Percentiles rank a stretch among this genome's conserved stretches.
Conservation (phyloP, 2,888 invertebrate species). For the Siphlonurus alternatus region DNA sequence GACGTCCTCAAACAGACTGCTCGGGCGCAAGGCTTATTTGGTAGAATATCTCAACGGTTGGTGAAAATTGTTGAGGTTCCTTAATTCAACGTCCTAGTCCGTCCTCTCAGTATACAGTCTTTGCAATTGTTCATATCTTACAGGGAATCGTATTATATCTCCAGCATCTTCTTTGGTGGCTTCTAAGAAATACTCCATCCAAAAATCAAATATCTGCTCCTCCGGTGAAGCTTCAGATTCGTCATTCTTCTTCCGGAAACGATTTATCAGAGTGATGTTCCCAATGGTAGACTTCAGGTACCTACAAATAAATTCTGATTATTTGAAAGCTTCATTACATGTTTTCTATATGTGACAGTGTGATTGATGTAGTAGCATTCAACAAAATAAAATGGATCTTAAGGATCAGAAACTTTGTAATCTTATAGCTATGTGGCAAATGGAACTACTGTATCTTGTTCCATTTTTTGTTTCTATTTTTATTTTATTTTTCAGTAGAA, state of each 20-base stretch:
- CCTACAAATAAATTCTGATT: constrained; percentile 30
- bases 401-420: no score
- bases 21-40: no score
- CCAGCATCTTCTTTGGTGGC: constrained; percentile 69
- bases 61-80: no score
- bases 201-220: constrained; percentile 84
- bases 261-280: constrained; percentile 84
- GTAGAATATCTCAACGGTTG: no score
- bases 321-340: neutral
- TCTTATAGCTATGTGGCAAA: no score
- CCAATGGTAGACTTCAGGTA: constrained; percentile 94
- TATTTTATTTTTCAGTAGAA: neutral
- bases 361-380: neutral
- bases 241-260: constrained; percentile 68
- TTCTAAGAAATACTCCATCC: constrained; percentile 97
- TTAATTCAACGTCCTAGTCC: no score
- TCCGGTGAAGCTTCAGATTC: constrained; percentile 54
- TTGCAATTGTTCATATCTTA: constrained; percentile 34
- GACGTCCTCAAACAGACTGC: no score
- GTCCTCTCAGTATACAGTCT: no score
- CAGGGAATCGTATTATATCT: constrained; percentile 78
- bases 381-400: neutral
- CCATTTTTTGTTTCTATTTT: neutral
- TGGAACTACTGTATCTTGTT: no score
- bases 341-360: neutral